These are phyloP conservation scores for Sinocyclocheilus grahami DNA, from an alignment of 2,113 vertebrate genomes.

Conservation along the genomic window DNA sequence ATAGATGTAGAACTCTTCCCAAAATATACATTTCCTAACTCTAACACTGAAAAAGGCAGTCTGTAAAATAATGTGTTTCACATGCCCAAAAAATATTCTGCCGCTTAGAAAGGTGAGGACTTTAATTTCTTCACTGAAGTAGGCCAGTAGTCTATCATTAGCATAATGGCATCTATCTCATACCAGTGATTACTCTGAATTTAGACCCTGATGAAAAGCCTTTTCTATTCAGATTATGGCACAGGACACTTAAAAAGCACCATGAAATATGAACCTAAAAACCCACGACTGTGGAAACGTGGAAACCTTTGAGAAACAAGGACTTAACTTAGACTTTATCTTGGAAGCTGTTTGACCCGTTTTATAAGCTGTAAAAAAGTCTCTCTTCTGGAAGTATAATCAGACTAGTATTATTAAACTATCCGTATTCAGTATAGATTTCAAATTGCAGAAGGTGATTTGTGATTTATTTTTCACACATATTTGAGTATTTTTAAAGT, in stretches of 20 bases:
- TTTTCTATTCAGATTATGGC: constrained; percentile 20
- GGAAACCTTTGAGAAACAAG: constrained; percentile 2
- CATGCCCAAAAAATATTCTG: not conserved
- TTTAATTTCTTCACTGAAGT: constrained; percentile 35
- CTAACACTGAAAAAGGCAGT: not conserved
- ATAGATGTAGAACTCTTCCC: not conserved
- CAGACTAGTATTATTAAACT: not conserved
- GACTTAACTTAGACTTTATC: not conserved
- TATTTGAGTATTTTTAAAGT: not conserved
- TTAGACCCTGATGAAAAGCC: constrained; percentile 21
- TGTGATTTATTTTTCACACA: not conserved
- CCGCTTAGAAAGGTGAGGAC: constrained; percentile 29
- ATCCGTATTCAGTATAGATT: not conserved
- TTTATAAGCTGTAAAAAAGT: not conserved
- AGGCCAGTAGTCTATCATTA: constrained; percentile 31
- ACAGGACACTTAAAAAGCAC: not conserved
- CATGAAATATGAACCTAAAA: constrained; percentile 8
- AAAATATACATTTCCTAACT: not conserved
- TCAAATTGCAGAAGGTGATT: not conserved
- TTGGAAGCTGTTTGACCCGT: not conserved
- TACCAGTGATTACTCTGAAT: constrained; percentile 29
- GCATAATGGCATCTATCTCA: constrained; percentile 26
- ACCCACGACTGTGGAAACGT: not conserved
- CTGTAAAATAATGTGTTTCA: not conserved
- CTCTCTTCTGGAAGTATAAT: not conserved